Evolutionary conservation across 2,797 vertebrate genomes (phyloP).

Genomic region (Salarias fasciatus): DNA sequence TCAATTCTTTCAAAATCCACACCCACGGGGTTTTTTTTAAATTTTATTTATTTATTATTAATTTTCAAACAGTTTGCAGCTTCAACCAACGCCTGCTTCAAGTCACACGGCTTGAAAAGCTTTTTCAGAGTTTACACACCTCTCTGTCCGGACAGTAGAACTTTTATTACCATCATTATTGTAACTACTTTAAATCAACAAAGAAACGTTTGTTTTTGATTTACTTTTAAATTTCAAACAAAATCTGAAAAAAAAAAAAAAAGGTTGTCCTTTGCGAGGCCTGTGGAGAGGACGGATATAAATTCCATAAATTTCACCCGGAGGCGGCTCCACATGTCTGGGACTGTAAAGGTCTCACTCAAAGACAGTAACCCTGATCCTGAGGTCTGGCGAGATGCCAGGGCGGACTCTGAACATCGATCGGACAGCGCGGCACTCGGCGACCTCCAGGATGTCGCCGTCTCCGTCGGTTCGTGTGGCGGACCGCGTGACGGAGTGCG

Average conservation of each 20-base stretch:
- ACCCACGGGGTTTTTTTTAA: neutral
- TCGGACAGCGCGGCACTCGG: slow-evolving; percentile 28
- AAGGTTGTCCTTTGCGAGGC: no score
- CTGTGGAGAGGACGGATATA: no score
- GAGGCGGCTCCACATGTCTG: neutral
- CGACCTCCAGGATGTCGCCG: slow-evolving; percentile 43
- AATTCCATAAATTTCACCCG: neutral
- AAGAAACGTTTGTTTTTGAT: no score
- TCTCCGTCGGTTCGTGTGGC: neutral
- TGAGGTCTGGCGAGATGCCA: slow-evolving; percentile 33
- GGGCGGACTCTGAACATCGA: slow-evolving; percentile 16
- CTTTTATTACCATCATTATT: no score
- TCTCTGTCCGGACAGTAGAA: no score
- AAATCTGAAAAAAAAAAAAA: no score
- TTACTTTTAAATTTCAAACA: no score
- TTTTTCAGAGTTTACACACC: neutral
- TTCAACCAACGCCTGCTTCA: neutral
- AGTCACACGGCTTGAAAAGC: neutral
- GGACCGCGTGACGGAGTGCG: slow-evolving; percentile 5
- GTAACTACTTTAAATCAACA: no score
- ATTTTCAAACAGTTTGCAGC: neutral
- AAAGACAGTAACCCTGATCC: slow-evolving; percentile 9
- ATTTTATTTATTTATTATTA: neutral
- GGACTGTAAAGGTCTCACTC: neutral
- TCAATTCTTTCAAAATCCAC: slow-evolving; percentile 4